Evolutionary conservation across 1,140 invertebrate species (phyloP).

Genomic region (Cylas formicarius): DNA sequence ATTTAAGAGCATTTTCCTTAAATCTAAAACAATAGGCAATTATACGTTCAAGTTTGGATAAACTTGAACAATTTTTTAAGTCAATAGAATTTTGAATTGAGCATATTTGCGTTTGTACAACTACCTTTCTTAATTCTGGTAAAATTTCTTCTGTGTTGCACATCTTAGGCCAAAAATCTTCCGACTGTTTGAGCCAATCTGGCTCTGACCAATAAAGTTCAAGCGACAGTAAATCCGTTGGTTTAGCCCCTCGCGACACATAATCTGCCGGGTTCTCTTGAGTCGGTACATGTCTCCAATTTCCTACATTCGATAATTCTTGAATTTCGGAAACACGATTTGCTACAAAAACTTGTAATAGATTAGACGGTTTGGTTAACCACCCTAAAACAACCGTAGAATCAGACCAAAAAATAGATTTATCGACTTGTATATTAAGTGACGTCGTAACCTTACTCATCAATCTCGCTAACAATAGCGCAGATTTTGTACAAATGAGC

Average conservation of each 20-base stretch:
- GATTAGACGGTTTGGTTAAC: slow-evolving; percentile 24
- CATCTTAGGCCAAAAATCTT: too few species aligned
- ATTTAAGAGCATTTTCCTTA: too few species aligned
- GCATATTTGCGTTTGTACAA: too few species aligned
- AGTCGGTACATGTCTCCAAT: slow-evolving; percentile 38
- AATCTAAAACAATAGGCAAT: too few species aligned
- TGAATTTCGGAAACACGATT: slow-evolving; percentile 39
- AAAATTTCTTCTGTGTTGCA: too few species aligned
- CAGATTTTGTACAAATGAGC: slow-evolving; percentile 35
- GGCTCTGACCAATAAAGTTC: too few species aligned
- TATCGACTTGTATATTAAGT: slow-evolving; percentile 8
- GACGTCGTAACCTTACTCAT: slow-evolving; percentile 15
- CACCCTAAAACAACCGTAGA: slow-evolving; percentile 25
- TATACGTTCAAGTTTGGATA: too few species aligned
- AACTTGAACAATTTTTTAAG: too few species aligned
- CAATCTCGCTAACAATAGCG: slow-evolving; percentile 31
- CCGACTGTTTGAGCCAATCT: too few species aligned
- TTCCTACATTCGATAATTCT: slow-evolving; percentile 23
- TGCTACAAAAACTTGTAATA: slow-evolving; percentile 33
- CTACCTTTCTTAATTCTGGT: too few species aligned
- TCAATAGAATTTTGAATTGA: too few species aligned
- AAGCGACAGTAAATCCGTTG: slow-evolving; percentile 21
- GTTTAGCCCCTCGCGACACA: slow-evolving; percentile 37
- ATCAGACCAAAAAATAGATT: slow-evolving; percentile 15
- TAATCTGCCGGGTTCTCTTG: slow-evolving; percentile 42